Evolutionary conservation across 2,888 invertebrate genomes (phyloP), one percentile per base, ranked within the genome.

Genomic region (Blera fallax): DNA sequence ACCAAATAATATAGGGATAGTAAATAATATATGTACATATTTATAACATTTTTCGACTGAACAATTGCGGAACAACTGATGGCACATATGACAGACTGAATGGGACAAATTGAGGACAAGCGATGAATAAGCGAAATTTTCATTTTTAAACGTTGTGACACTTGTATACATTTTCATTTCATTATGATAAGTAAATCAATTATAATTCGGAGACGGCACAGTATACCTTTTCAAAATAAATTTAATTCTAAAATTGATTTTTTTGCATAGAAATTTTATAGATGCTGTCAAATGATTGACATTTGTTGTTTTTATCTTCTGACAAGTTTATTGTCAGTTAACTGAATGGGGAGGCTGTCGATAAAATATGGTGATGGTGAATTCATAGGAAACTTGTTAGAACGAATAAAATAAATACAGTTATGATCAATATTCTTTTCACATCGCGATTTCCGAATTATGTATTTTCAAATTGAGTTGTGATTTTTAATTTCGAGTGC

Each of bases 201-300:
- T 37, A 27, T 58, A 29, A 29, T 40, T 73, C 32, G n/a, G 4
- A 11, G 5, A 10, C 2, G 29, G 37, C 21, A 60, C 34, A n/a
- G 18, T 34, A 18, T 84, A 84, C 79, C 79, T 84, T 76, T 70
- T 60, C 27, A 1, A 65, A 76, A 56, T 50, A 79, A 78, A 64
- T 58, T 56, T 64, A 79, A 67, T 84, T 80, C 50, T 74, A 70
- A 84, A 84, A 80, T 84, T 79, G 79, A 84, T 84, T 84, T 83
- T 77, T 58, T 84, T 79, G 79, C 69, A 79, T 79, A 74, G 50
- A 79, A 64, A 64, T 73, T 79, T 62, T 62, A 58, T 29, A 74
- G 67, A 58, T 62, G 27, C 69, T 76, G 74, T 74, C 74, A 84
- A 84, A 54, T 60, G 48, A 43, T 69, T 60, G 69, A 40, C 76